Conservation (phyloP, 2,113 vertebrate species). For the Scophthalmus maximus region DNA sequence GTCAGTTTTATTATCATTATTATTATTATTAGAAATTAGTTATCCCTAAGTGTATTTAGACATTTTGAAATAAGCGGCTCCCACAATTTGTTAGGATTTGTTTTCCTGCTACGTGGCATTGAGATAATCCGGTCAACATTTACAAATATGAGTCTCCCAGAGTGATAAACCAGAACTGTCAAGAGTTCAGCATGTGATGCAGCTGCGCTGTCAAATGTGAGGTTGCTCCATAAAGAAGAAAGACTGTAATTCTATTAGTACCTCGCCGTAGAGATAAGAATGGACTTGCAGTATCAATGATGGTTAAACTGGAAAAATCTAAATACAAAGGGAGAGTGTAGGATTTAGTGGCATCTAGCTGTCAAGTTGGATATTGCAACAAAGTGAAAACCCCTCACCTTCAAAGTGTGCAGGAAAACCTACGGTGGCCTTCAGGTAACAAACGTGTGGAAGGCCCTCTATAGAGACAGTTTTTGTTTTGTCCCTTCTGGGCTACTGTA, state of each 20-base stretch:
- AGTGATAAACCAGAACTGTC: no score
- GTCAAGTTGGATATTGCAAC: neutral
- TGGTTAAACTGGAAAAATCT: neutral
- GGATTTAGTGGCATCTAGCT: neutral
- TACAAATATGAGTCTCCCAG: neutral
- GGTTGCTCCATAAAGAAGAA: neutral
- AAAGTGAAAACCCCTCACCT: neutral
- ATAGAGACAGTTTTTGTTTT: no score
- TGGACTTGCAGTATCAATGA: neutral
- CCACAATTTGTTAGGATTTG: neutral
- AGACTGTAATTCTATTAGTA: neutral
- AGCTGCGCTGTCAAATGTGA: neutral
- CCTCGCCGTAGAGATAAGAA: neutral
- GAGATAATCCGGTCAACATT: neutral
- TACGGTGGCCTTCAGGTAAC: no score
- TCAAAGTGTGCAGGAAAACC: neutral
- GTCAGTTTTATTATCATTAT: neutral
- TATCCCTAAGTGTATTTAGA: no score
- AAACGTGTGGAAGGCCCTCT: no score
- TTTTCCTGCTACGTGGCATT: neutral
- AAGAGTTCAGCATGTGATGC: slow-evolving; percentile 6
- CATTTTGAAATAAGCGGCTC: no score
- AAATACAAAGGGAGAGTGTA: neutral
- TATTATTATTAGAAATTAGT: no score
- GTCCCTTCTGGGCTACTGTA: no score